These are phyloP conservation scores for Pogonocichla stellata DNA, from an alignment of 2,113 vertebrate genomes.

Conservation along the genomic window DNA sequence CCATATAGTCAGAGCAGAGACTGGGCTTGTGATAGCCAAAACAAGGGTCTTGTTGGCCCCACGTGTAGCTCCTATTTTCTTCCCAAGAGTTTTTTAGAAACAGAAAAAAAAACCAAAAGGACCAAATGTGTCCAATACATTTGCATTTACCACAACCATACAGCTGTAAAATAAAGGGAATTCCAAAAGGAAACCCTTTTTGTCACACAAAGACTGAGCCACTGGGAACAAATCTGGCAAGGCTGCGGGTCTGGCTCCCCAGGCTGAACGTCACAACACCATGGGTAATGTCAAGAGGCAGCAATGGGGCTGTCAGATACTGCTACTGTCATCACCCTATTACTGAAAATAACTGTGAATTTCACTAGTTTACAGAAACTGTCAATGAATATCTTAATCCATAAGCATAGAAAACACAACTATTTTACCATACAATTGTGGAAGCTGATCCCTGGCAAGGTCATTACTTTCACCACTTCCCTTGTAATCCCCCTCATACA, in stretches of 20 bases:
- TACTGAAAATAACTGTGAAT: not conserved
- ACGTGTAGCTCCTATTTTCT: not conserved
- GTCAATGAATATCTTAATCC: slow-evolving; percentile 16
- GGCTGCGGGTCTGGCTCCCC: not conserved
- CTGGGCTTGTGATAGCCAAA: not conserved
- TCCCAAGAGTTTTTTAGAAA: not conserved
- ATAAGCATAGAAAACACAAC: not conserved
- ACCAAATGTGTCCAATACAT: not conserved
- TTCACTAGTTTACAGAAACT: not conserved
- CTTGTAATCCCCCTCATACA: not conserved
- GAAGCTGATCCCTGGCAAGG: slow-evolving; percentile 31
- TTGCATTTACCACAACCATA: not conserved
- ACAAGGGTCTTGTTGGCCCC: not conserved
- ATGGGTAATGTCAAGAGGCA: not conserved
- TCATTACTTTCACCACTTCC: not conserved
- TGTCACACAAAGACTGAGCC: not conserved
- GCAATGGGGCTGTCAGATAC: not conserved
- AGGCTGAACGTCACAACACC: not conserved
- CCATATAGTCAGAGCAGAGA: not conserved
- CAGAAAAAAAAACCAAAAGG: not conserved
- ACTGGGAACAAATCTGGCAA: not conserved
- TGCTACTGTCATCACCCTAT: not conserved
- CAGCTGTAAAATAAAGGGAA: not conserved
- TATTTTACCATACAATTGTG: not conserved
- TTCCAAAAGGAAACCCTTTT: not conserved